A percentile compares a stretch with the other conserved stretches of the same genome.
Evolutionary conservation across 2,888 invertebrate species (phyloP).

Genomic region (Xestia rhomboidea): DNA sequence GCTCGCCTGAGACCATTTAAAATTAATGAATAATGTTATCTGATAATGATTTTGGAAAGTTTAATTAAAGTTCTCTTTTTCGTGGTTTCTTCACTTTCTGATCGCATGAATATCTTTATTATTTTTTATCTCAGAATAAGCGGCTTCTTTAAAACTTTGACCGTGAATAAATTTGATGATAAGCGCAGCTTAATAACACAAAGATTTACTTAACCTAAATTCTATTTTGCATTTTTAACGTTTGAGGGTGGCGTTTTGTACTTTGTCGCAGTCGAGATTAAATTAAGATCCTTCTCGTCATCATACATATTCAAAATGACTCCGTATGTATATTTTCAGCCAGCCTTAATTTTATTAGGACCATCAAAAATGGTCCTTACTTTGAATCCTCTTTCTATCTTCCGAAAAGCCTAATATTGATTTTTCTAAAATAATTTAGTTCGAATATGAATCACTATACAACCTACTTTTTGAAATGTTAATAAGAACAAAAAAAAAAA

Average conservation of each 20-base stretch:
- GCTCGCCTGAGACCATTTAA: slow-evolving; percentile 86
- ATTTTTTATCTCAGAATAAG: slow-evolving; percentile 82
- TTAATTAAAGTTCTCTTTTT: slow-evolving; percentile 88
- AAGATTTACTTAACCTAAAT: slow-evolving; percentile 60
- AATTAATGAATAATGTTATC: slow-evolving; percentile 91
- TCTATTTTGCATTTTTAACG: slow-evolving; percentile 59
- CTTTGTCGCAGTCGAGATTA: slow-evolving; percentile 22
- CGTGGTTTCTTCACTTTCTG: slow-evolving; percentile 82
- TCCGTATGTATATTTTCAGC: slow-evolving; percentile 3
- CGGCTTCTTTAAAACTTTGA: slow-evolving; percentile 79
- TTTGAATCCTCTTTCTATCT: not conserved
- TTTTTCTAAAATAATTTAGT: not conserved
- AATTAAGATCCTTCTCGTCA: slow-evolving; percentile 33
- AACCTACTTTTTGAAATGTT: slow-evolving; percentile 1
- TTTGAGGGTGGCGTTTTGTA: slow-evolving; percentile 21
- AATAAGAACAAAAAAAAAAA: slow-evolving; percentile 28
- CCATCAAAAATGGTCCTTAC: not conserved
- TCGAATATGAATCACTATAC: not conserved
- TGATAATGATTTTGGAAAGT: slow-evolving; percentile 89
- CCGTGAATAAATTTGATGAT: slow-evolving; percentile 79
- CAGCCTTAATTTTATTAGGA: not conserved
- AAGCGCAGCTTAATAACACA: slow-evolving; percentile 62
- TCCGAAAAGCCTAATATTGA: not conserved
- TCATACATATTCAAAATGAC: slow-evolving; percentile 31
- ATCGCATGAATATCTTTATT: slow-evolving; percentile 86